Percentiles rank a stretch among this genome's conserved stretches.
Evolutionary conservation across 2,113 vertebrate species (phyloP).

Genomic region (Gnathonemus echidnorhynchus): DNA sequence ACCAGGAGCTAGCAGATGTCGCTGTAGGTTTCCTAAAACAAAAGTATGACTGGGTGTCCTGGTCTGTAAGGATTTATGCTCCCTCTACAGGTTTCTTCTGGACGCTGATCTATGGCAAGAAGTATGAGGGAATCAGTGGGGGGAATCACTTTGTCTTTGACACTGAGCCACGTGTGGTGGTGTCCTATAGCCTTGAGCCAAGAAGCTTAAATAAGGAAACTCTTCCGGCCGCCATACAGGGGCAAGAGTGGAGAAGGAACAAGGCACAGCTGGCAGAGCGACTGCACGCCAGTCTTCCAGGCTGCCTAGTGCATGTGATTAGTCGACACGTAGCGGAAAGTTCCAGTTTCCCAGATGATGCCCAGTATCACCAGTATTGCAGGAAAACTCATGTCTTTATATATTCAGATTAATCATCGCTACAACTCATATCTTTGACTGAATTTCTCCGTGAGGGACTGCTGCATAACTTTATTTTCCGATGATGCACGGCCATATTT

Average conservation of each 20-base stretch:
- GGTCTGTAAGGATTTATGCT: constrained; percentile 60
- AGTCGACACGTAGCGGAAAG: background rate
- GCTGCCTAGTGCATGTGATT: background rate
- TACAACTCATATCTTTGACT: background rate
- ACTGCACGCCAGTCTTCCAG: background rate
- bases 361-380: background rate
- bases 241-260: constrained; percentile 40
- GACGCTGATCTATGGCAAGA: constrained; percentile 33
- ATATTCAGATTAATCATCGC: constrained; percentile 1
- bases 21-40: constrained; percentile 47
- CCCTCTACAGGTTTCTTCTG: constrained; percentile 40
- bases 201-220: constrained; percentile 37
- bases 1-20: constrained; percentile 49
- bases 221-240: constrained; percentile 34
- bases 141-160: constrained; percentile 27
- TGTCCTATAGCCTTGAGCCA: constrained; percentile 62
- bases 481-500: background rate
- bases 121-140: constrained; percentile 24
- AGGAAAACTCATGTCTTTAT: background rate
- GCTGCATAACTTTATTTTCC: background rate
- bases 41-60: constrained; percentile 67
- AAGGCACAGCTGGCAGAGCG: constrained; percentile 25
- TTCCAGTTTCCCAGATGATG: background rate
- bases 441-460: background rate
- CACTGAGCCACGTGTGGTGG: constrained; percentile 50